These are phyloP conservation scores for Heliconius melpomene DNA, from an alignment of 1,140 invertebrate genomes.

Conservation along the genomic window DNA sequence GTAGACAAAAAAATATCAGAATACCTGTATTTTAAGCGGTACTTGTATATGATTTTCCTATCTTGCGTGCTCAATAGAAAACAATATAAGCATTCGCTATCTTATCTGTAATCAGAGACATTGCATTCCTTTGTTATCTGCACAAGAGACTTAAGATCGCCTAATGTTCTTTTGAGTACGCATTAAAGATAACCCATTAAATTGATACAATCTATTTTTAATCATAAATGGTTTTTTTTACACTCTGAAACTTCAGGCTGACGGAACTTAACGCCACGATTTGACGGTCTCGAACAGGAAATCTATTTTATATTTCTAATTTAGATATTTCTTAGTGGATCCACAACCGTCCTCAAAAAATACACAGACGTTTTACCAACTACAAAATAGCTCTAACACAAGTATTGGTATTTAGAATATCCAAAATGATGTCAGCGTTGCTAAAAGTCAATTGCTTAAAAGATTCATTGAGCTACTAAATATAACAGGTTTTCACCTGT, in stretches of 20 bases:
- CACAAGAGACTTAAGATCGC: slow-evolving; percentile 36
- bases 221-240: slow-evolving; percentile 37
- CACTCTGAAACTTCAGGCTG: no score
- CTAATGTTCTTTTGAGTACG: slow-evolving; percentile 64
- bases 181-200: slow-evolving; percentile 62
- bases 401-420: slow-evolving; percentile 9
- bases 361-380: no score
- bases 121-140: slow-evolving; percentile 70
- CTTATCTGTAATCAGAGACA: slow-evolving; percentile 60
- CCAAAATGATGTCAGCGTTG: slow-evolving; percentile 33
- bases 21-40: slow-evolving; percentile 39
- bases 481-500: slow-evolving; percentile 27
- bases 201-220: slow-evolving; percentile 60
- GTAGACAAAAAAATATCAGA: not conserved
- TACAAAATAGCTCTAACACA: no score
- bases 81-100: slow-evolving; percentile 61
- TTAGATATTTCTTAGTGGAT: no score
- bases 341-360: no score
- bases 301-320: no score
- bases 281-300: no score
- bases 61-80: slow-evolving; percentile 58
- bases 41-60: slow-evolving; percentile 43
- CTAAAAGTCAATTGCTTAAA: slow-evolving; percentile 37
- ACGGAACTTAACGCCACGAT: no score
- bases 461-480: slow-evolving; percentile 31